phyloP scores from a whole-genome alignment of 2,113 vertebrate species.

The Monarcha castaneiventris region DNA sequence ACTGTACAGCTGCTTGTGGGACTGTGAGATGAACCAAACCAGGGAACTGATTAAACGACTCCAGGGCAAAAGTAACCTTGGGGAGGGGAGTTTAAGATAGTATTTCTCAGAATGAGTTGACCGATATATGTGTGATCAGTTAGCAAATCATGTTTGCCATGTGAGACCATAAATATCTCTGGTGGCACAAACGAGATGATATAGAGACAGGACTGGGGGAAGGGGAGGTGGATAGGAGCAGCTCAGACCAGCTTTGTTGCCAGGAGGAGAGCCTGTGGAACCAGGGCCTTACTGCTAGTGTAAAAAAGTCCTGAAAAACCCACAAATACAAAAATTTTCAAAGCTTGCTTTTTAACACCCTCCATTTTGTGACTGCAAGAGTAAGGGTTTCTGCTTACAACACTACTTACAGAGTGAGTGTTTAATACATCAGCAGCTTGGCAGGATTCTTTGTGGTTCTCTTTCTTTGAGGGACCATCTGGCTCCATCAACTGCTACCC shows the following conservation, averaged over 20 bases:
- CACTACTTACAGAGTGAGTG: background rate
- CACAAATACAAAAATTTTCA: background rate
- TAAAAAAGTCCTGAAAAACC: background rate
- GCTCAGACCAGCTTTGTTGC: background rate
- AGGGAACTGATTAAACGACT: background rate
- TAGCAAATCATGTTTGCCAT: background rate
- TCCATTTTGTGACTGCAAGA: background rate
- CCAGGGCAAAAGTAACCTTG: background rate
- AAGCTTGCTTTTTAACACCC: background rate
- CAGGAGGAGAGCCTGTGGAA: background rate
- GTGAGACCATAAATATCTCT: background rate
- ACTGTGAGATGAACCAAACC: background rate
- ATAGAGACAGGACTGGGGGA: background rate
- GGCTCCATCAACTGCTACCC: background rate
- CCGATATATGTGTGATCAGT: background rate
- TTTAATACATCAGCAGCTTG: slow-evolving; percentile 47
- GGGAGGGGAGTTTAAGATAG: background rate
- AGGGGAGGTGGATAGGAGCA: background rate
- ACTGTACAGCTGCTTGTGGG: background rate
- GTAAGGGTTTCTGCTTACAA: background rate
- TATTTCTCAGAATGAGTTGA: background rate
- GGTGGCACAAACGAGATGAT: background rate
- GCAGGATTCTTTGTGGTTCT: background rate
- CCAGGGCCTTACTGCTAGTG: background rate
- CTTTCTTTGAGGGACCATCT: slow-evolving; percentile 37